Percentiles rank a stretch among this genome's conserved stretches.
Evolutionary conservation across 2,888 invertebrate species (phyloP).

Genomic region (Unio delphinus): DNA sequence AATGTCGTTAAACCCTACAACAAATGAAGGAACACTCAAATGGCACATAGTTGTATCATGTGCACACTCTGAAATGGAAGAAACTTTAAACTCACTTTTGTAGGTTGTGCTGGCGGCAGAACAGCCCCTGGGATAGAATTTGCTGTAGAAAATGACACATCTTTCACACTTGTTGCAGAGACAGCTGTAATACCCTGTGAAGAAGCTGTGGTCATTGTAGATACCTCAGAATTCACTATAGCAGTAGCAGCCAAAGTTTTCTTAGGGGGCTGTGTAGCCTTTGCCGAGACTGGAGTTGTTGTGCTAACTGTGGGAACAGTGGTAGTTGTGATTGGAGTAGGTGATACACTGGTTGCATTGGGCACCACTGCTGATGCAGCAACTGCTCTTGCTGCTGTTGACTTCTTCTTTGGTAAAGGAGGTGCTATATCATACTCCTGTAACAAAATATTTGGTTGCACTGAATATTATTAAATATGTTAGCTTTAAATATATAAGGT

Average conservation of each 20-base stretch:
- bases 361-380: slow-evolving; percentile 67
- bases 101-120: slow-evolving; percentile 62
- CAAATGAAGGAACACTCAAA: background rate
- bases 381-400: background rate
- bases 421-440: slow-evolving; percentile 14
- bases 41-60: background rate
- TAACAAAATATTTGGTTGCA: background rate
- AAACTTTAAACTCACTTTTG: slow-evolving; percentile 49
- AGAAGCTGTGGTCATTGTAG: slow-evolving; percentile 13
- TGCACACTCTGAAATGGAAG: background rate
- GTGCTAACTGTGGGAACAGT: slow-evolving; percentile 36
- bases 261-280: slow-evolving; percentile 26
- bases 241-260: slow-evolving; percentile 36
- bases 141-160: too few relatives aligned
- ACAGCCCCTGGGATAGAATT: slow-evolving; percentile 28
- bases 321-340: slow-evolving; percentile 26
- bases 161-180: slow-evolving; percentile 4
- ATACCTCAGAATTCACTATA: slow-evolving; percentile 25
- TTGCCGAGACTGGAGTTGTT: slow-evolving; percentile 35
- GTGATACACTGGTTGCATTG: slow-evolving; percentile 42
- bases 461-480: too few relatives aligned
- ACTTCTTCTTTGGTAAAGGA: slow-evolving; percentile 6
- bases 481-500: too few relatives aligned
- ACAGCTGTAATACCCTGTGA: slow-evolving; percentile 14
- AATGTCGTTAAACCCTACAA: background rate